phyloP scores from a whole-genome alignment of 2,797 vertebrate genomes.

The Hippopotamyrus pictus region DNA sequence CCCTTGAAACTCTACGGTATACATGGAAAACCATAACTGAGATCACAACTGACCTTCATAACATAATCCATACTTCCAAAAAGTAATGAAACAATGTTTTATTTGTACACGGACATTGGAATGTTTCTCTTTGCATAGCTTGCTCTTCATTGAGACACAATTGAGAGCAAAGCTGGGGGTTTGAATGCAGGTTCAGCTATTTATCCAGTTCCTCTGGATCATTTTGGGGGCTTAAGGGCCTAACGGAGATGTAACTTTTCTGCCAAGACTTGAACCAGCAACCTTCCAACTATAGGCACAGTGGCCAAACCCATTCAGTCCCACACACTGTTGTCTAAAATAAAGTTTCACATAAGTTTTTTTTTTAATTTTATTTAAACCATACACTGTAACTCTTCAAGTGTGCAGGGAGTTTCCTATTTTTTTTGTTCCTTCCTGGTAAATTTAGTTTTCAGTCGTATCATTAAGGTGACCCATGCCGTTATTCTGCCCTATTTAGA shows the following conservation, averaged over 20 bases:
- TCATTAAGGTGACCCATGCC: slow-evolving; percentile 3
- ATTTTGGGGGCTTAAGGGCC: background rate
- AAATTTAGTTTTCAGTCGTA: background rate
- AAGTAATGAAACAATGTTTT: background rate
- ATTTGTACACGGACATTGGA: background rate
- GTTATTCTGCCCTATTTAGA: background rate
- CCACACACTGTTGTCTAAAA: background rate
- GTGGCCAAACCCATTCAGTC: background rate
- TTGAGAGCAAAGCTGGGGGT: background rate
- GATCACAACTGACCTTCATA: background rate
- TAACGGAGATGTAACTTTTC: background rate
- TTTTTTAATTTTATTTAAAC: background rate
- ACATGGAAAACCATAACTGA: background rate
- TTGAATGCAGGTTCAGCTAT: background rate
- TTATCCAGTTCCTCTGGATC: background rate
- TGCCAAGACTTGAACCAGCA: background rate
- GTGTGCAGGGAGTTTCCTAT: background rate
- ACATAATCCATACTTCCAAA: background rate
- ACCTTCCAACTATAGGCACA: background rate
- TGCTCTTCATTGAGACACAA: background rate
- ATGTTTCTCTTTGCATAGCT: background rate
- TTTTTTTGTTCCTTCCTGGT: background rate
- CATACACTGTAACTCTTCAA: background rate
- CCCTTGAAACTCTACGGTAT: background rate
- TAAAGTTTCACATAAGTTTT: background rate